Conservation (phyloP, 2,113 vertebrate species). For the Myiopsitta monachus region DNA sequence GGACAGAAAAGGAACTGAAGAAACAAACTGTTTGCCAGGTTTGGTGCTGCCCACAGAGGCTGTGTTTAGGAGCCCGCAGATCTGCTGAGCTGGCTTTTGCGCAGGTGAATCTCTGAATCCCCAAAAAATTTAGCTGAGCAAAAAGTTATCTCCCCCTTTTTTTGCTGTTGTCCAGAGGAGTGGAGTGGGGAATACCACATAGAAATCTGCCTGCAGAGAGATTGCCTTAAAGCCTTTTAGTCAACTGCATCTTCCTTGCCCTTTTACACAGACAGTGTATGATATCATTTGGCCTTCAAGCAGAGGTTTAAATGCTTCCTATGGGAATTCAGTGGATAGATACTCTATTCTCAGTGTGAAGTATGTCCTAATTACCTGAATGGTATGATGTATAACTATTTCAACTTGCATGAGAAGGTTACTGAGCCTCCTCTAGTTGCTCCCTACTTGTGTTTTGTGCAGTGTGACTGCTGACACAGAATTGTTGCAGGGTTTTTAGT, state of each 20-base stretch:
- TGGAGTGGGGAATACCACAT: neutral
- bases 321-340: neutral
- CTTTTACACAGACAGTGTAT: neutral
- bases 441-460: neutral
- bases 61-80: neutral
- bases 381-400: neutral
- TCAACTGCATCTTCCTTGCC: neutral
- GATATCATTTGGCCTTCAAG: neutral
- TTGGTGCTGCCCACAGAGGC: neutral
- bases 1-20: neutral
- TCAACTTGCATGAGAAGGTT: neutral
- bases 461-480: neutral
- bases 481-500: neutral
- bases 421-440: neutral
- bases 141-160: neutral
- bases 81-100: neutral
- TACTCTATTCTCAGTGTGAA: neutral
- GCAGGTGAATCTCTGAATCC: neutral
- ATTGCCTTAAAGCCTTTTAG: neutral
- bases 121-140: neutral
- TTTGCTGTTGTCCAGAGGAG: neutral
- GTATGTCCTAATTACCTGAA: neutral
- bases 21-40: neutral
- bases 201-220: neutral
- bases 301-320: constrained; percentile 1